phyloP scores from a whole-genome alignment of 35 echinoderm and acorn worm genomes.

The Lytechinus pictus region DNA sequence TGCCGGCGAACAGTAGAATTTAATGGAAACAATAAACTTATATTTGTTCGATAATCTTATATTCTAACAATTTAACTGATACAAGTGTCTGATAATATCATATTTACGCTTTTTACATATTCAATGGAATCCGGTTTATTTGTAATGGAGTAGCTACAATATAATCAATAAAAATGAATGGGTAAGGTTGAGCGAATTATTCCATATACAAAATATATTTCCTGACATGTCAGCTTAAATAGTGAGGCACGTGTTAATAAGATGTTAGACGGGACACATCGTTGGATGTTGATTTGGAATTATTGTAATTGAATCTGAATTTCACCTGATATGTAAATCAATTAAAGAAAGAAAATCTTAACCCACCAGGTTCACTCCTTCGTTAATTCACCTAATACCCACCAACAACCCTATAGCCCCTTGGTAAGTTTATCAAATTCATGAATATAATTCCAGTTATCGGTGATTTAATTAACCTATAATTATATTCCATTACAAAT shows the following conservation, averaged over 20 bases:
- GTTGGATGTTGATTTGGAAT: too few relatives aligned
- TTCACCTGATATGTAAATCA: too few relatives aligned
- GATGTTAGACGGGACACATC: too few relatives aligned
- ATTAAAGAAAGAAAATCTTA: too few relatives aligned
- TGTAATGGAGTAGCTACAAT: too few relatives aligned
- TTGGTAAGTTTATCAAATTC: background rate
- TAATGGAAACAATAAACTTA: background rate
- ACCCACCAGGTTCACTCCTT: too few relatives aligned
- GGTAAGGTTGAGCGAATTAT: too few relatives aligned
- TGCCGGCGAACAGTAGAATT: background rate
- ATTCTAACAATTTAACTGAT: background rate
- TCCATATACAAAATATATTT: too few relatives aligned
- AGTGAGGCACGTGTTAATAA: too few relatives aligned
- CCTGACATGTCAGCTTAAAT: too few relatives aligned
- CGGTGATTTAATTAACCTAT: background rate
- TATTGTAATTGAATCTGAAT: too few relatives aligned
- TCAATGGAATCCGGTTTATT: background rate
- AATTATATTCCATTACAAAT: background rate
- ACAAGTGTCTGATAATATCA: background rate
- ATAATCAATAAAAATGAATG: too few relatives aligned
- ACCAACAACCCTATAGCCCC: background rate
- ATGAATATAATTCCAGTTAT: background rate
- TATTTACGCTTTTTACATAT: background rate
- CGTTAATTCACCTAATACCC: background rate
- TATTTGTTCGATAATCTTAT: background rate